phyloP scores from a whole-genome alignment of 2,888 invertebrate species.

The Cataglyphis albicans region DNA sequence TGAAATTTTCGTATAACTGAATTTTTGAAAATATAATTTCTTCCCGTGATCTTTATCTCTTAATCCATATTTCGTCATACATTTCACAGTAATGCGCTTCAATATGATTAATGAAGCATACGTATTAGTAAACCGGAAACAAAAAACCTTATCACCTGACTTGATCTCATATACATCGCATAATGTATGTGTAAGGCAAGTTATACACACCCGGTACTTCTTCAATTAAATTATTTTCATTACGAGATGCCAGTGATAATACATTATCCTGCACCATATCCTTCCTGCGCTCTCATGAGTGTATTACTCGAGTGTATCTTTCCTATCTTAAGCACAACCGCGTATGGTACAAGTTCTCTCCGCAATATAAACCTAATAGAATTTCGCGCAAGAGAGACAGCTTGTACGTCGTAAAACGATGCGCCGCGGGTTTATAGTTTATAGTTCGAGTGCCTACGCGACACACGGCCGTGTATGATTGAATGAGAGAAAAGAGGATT shows the following conservation, averaged over 20 bases:
- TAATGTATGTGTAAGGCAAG: conserved; percentile 43
- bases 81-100: background rate
- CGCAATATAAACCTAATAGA: conserved; percentile 77
- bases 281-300: background rate
- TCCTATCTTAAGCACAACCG: conserved; percentile 48
- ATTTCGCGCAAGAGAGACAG: conserved; percentile 74
- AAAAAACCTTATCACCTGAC: background rate
- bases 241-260: conserved; percentile 22
- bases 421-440: conserved; percentile 81
- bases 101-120: conserved; percentile 25
- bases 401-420: conserved; percentile 80
- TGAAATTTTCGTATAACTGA: background rate
- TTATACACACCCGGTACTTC: conserved; percentile 10
- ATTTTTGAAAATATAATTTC: background rate
- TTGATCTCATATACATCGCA: conserved; percentile 10
- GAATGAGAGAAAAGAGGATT: conserved; percentile 78
- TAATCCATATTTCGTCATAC: background rate
- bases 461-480: conserved; percentile 74
- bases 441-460: conserved; percentile 77
- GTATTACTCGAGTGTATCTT: conserved; percentile 25
- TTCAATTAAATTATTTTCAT: conserved; percentile 40
- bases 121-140: background rate
- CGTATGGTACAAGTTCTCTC: conserved; percentile 46
- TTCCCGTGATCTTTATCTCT: background rate
- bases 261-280: background rate